Percentiles rank a stretch among this genome's conserved stretches.
phyloP scores from a whole-genome alignment of 2,113 vertebrate genomes.

The Pyxicephalus adspersus region DNA sequence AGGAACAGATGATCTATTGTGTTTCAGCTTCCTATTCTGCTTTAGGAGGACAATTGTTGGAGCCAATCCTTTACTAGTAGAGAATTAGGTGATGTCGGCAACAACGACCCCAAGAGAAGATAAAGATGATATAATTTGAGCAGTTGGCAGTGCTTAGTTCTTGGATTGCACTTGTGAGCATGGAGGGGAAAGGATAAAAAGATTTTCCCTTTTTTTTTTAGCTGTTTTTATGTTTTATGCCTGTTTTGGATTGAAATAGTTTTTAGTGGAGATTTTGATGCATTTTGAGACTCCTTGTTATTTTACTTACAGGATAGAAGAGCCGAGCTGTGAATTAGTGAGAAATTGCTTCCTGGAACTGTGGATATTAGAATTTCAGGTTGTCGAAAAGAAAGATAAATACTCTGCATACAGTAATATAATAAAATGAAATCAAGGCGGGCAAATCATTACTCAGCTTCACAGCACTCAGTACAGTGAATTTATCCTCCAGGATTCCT shows the following conservation, averaged over 20 bases:
- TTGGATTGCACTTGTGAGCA: background rate
- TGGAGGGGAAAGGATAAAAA: too few species aligned
- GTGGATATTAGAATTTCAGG: constrained; percentile 20
- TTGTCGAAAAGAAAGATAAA: constrained; percentile 51
- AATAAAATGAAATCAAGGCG: constrained; percentile 37
- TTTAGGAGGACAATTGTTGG: too few species aligned
- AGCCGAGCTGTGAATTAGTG: constrained; percentile 24
- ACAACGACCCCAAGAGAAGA: too few species aligned
- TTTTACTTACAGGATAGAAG: background rate
- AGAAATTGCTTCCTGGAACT: constrained; percentile 47
- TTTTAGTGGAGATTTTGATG: too few species aligned
- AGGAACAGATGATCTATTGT: too few species aligned
- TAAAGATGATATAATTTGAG: too few species aligned
- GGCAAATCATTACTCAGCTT: constrained; percentile 5
- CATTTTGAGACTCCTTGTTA: background rate
- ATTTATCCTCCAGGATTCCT: constrained; percentile 9
- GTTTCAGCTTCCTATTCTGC: too few species aligned
- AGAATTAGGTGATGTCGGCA: background rate
- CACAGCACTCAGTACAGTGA: background rate
- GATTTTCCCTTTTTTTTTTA: background rate
- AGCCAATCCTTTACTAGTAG: too few species aligned
- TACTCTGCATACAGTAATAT: constrained; percentile 45
- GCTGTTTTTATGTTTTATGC: background rate
- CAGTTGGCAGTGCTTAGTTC: too few species aligned
- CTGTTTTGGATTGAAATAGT: background rate